Conservation (phyloP, 2,113 vertebrate genomes). For the Macrotus californicus region DNA sequence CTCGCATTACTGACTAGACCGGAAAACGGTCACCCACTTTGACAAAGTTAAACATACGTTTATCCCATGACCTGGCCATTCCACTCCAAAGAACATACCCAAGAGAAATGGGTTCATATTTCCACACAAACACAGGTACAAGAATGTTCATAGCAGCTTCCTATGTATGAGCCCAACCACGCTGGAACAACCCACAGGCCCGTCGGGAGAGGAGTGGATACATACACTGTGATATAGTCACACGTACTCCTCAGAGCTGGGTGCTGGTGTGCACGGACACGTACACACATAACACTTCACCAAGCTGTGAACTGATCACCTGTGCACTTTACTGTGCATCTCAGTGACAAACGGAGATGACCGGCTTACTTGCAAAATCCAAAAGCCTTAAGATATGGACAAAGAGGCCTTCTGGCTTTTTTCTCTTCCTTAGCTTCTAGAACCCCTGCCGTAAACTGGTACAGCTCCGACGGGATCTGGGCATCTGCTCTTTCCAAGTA, state of each 20-base stretch:
- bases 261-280: not conserved
- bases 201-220: not conserved
- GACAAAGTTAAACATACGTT: not conserved
- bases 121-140: not conserved
- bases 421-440: constrained; percentile 79
- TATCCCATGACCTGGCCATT: not conserved
- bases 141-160: not conserved
- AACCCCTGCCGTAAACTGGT: constrained; percentile 77
- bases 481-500: constrained; percentile 82
- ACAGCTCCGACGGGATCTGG: constrained; percentile 82
- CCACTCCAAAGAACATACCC: not conserved
- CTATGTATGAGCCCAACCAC: not conserved
- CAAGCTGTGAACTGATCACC: not conserved
- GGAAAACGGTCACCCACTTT: not conserved
- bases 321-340: not conserved
- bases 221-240: not conserved
- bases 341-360: not conserved
- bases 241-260: not conserved
- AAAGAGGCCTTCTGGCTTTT: constrained; percentile 82
- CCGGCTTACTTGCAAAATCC: constrained; percentile 90
- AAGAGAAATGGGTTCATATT: not conserved
- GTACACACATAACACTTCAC: not conserved
- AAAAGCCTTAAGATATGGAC: constrained; percentile 86
- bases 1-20: not conserved
- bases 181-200: not conserved